Conservation (phyloP, 2,113 vertebrate genomes). For the Numida meleagris region DNA sequence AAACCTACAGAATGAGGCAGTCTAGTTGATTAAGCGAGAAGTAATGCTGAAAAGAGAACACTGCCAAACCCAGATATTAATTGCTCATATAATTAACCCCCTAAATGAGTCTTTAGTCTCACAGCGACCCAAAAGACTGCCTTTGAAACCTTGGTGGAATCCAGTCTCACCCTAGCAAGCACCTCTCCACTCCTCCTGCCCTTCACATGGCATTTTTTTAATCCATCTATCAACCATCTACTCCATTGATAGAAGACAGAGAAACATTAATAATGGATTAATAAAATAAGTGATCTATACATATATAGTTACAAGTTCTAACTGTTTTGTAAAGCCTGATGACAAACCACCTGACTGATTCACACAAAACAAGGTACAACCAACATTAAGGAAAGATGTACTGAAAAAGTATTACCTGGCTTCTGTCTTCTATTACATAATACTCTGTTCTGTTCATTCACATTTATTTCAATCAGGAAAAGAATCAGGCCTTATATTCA, state of each 20-base stretch:
- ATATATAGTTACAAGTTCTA: neutral
- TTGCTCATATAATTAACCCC: neutral
- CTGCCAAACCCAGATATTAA: neutral
- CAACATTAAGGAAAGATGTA: neutral
- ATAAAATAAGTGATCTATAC: neutral
- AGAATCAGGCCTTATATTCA: neutral
- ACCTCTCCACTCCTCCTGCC: neutral
- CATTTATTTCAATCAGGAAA: neutral
- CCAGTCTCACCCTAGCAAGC: neutral
- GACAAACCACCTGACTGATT: neutral
- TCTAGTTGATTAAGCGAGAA: neutral
- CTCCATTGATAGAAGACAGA: neutral
- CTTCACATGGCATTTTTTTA: accelerated
- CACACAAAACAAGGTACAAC: neutral
- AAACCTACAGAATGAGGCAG: neutral
- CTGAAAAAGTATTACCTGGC: neutral
- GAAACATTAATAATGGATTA: neutral
- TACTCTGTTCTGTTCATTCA: neutral
- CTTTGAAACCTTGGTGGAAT: neutral
- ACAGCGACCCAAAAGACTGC: neutral
- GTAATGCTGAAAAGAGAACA: neutral
- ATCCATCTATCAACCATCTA: neutral
- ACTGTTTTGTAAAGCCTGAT: neutral
- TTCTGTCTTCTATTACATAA: neutral
- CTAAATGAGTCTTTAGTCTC: neutral